Evolutionary conservation across 2,797 vertebrate genomes (phyloP).

Genomic region (Aldrovandia affinis): DNA sequence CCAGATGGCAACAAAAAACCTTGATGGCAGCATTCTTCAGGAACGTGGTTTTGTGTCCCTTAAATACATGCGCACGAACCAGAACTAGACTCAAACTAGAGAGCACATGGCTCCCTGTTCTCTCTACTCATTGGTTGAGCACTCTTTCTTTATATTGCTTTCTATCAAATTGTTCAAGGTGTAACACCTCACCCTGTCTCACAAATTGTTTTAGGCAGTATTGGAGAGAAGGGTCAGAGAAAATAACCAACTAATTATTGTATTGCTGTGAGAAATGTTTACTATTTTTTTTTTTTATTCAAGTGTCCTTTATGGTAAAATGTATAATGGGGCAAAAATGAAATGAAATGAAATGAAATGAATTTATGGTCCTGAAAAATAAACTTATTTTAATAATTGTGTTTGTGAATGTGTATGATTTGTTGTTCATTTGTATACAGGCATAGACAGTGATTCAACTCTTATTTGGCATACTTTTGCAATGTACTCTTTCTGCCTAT

Average conservation of each 20-base stretch:
- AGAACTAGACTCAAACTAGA: background rate
- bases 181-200: background rate
- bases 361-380: background rate
- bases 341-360: background rate
- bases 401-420: conserved; percentile 1
- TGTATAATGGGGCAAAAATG: background rate
- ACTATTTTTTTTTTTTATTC: background rate
- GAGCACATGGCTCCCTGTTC: background rate
- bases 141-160: background rate
- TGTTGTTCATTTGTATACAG: background rate
- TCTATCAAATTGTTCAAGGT: background rate
- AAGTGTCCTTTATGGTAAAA: background rate
- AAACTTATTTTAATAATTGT: background rate
- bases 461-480: background rate
- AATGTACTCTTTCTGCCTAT: background rate
- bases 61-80: background rate
- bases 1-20: background rate
- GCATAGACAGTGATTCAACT: background rate
- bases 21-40: background rate
- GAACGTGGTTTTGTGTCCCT: background rate
- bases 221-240: background rate
- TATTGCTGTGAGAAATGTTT: background rate
- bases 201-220: background rate
- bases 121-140: background rate
- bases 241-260: background rate